phyloP scores from a whole-genome alignment of 2,888 invertebrate genomes.

The Pinctada fucata region DNA sequence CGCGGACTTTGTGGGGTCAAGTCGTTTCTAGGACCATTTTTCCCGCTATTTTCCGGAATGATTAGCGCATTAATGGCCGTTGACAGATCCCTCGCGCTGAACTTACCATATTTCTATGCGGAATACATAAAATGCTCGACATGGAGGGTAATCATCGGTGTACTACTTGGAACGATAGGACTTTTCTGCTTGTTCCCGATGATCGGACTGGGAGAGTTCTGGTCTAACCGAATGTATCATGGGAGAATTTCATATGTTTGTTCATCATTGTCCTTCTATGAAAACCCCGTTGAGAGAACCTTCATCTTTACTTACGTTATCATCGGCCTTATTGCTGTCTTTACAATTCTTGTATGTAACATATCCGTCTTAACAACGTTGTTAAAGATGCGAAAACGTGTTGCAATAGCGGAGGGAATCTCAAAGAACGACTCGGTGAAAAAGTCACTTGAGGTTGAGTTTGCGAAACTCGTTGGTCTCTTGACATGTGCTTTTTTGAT shows the following conservation, averaged over 20 bases:
- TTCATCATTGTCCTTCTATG: not conserved
- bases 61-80: slow-evolving; percentile 14
- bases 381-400: not conserved
- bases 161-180: not conserved
- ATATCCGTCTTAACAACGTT: not conserved
- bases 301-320: slow-evolving; percentile 8
- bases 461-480: slow-evolving; percentile 13
- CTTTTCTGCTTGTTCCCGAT: slow-evolving; percentile 11
- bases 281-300: not conserved
- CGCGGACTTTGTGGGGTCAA: slow-evolving; percentile 5
- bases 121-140: not conserved
- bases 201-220: slow-evolving; percentile 13
- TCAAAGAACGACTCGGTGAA: not conserved
- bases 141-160: slow-evolving; percentile 3
- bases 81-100: slow-evolving; percentile 13
- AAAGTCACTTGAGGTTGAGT: slow-evolving; percentile 10
- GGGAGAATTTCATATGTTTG: not conserved
- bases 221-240: not conserved
- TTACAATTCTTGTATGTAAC: slow-evolving; percentile 4
- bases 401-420: not conserved
- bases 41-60: slow-evolving; percentile 8
- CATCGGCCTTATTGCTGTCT: slow-evolving; percentile 1
- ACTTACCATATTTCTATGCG: slow-evolving; percentile 14
- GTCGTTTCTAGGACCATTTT: slow-evolving; percentile 6
- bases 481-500: slow-evolving; percentile 12